Conservation (phyloP, 2,888 invertebrate species). For the Rhodophaea formosa region DNA sequence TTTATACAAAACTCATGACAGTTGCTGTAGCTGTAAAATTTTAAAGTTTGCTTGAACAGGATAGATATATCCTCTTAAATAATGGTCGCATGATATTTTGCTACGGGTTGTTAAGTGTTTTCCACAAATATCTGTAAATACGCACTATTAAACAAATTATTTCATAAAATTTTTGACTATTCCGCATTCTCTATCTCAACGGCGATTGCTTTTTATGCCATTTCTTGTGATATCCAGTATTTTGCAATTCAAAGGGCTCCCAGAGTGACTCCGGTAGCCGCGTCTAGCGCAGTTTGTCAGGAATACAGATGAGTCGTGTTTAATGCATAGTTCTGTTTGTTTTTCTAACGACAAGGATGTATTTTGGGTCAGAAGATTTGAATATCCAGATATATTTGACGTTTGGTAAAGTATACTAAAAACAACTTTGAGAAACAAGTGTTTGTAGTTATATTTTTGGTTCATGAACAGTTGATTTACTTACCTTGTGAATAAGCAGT, state of each 20-base stretch:
- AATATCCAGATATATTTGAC: neutral
- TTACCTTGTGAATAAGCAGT: no score
- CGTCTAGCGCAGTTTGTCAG: constrained; percentile 43
- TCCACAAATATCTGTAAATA: no score
- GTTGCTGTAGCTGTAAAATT: no score
- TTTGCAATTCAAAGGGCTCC: constrained; percentile 64
- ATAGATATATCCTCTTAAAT: no score
- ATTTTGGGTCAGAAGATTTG: neutral
- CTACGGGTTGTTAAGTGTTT: no score
- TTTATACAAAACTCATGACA: no score
- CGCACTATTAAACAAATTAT: neutral
- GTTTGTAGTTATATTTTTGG: no score
- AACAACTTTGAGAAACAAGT: no score
- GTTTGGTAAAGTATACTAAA: no score
- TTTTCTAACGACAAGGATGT: constrained; percentile 17
- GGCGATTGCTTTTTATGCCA: constrained; percentile 46
- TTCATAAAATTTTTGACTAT: constrained; percentile 24
- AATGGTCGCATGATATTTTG: no score
- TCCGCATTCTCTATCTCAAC: constrained; percentile 32
- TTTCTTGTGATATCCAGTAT: constrained; percentile 51
- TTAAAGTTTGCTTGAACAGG: no score
- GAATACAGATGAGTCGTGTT: constrained; percentile 48
- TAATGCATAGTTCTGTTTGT: constrained; percentile 39
- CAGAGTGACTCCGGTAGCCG: constrained; percentile 43
- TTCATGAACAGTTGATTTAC: no score